Evolutionary conservation across 1,140 invertebrate genomes (phyloP).

Genomic region (Brachionus rotundiformis): DNA sequence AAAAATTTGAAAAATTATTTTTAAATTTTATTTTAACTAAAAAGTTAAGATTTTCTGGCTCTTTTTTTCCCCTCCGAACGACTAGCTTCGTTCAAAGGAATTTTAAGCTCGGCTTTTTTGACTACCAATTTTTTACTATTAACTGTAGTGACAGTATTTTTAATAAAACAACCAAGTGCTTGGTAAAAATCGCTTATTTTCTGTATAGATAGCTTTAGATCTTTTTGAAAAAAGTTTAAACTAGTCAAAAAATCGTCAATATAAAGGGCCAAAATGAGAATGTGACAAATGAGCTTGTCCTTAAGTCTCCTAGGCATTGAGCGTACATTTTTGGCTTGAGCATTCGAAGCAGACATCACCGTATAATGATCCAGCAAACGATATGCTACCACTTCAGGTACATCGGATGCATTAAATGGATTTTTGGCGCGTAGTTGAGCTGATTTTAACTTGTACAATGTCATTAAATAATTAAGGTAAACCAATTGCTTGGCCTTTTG

Average conservation of each 20-base stretch:
- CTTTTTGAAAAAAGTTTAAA: slow-evolving; percentile 51
- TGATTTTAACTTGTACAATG: slow-evolving; percentile 18
- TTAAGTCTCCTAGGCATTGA: slow-evolving; percentile 53
- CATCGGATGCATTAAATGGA: slow-evolving; percentile 19
- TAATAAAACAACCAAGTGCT: slow-evolving; percentile 48
- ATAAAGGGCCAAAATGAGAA: slow-evolving; percentile 51
- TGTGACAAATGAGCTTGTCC: slow-evolving; percentile 53
- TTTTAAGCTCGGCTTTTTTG: slow-evolving; percentile 41
- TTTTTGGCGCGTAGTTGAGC: slow-evolving; percentile 25
- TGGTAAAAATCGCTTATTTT: slow-evolving; percentile 44
- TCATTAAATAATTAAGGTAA: slow-evolving; percentile 36
- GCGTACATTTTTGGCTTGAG: slow-evolving; percentile 33
- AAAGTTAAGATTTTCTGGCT: slow-evolving; percentile 39
- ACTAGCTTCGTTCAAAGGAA: slow-evolving; percentile 6
- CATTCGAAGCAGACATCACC: background rate
- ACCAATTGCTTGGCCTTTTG: slow-evolving; percentile 25
- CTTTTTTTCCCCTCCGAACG: slow-evolving; percentile 5
- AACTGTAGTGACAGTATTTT: slow-evolving; percentile 15
- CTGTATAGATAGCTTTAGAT: slow-evolving; percentile 49
- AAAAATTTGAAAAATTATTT: no score
- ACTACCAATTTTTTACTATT: slow-evolving; percentile 12
- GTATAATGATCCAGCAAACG: slow-evolving; percentile 33
- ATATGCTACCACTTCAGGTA: slow-evolving; percentile 36
- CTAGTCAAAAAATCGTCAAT: slow-evolving; percentile 51
- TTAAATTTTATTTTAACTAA: no score